Evolutionary conservation across 2,888 invertebrate species (phyloP).

Genomic region (Leptodirus hochenwartii): DNA sequence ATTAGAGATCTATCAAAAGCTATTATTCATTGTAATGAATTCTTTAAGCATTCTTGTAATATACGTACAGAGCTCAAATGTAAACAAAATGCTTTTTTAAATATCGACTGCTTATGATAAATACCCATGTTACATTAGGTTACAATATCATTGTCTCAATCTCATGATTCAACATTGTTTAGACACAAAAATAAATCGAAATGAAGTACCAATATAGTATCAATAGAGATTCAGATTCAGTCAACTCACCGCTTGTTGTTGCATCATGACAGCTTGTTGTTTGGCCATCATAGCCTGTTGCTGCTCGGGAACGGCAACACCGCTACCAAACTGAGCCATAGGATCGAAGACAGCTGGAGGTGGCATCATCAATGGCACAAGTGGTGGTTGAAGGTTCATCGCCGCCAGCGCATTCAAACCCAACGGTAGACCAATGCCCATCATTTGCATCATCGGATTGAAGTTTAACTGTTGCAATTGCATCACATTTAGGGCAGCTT

Average conservation of each 20-base stretch:
- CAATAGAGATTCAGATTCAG: too few relatives aligned
- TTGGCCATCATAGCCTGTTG: conserved; percentile 38
- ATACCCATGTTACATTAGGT: too few relatives aligned
- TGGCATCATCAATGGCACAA: conserved; percentile 78
- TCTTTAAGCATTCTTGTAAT: too few relatives aligned
- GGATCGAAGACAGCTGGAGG: conserved; percentile 63
- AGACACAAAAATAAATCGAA: too few relatives aligned
- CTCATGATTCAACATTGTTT: too few relatives aligned
- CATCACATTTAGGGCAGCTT: conserved; percentile 67
- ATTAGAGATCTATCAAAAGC: too few relatives aligned
- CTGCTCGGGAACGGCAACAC: conserved; percentile 29
- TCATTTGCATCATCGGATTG: conserved; percentile 82
- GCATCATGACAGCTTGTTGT: conserved; percentile 54
- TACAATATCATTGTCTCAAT: too few relatives aligned
- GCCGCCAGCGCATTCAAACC: conserved; percentile 74
- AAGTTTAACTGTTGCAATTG: conserved; percentile 74
- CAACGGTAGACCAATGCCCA: conserved; percentile 63
- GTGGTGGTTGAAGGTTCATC: conserved; percentile 87
- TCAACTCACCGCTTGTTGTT: conserved; percentile 46
- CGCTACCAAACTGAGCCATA: conserved; percentile 40
- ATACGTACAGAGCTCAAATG: too few relatives aligned
- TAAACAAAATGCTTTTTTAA: too few relatives aligned
- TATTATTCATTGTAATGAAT: too few relatives aligned
- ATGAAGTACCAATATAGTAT: too few relatives aligned
- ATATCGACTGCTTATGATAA: too few relatives aligned